Conservation (phyloP, 2,888 invertebrate genomes). For the Dermolepida albohirtum region DNA sequence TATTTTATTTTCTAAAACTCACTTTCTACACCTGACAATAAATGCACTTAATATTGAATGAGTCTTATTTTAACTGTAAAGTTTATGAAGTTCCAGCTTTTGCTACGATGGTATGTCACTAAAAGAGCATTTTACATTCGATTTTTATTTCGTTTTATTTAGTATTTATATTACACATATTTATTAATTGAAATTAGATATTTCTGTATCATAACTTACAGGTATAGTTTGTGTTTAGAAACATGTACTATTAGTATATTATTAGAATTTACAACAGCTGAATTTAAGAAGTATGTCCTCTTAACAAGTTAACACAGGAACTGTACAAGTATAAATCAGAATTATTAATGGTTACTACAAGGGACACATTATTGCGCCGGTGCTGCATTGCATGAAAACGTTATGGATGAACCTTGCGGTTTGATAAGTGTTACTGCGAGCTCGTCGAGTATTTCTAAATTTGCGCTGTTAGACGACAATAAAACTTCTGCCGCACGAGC, state of each 20-base stretch:
- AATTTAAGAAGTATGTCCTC: constrained; percentile 9
- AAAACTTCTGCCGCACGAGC: constrained; percentile 47
- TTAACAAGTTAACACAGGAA: constrained; percentile 13
- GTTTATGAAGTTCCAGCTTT: no score
- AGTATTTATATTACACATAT: no score
- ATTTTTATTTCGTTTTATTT: no score
- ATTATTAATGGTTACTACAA: constrained; percentile 19
- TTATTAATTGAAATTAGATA: no score
- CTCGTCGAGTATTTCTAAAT: constrained; percentile 44
- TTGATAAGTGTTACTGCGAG: constrained; percentile 37
- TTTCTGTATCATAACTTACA: no score
- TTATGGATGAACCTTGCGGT: constrained; percentile 35
- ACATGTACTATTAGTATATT: background rate
- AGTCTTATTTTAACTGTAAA: no score
- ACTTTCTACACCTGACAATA: no score
- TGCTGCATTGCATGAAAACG: constrained; percentile 31
- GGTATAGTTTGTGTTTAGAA: no score
- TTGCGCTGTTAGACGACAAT: constrained; percentile 44
- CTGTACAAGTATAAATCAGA: constrained; percentile 14
- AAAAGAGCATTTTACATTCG: no score
- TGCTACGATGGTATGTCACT: no score
- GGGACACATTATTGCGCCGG: constrained; percentile 12
- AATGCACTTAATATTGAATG: no score
- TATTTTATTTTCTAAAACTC: no score
- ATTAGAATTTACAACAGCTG: constrained; percentile 4